Base-by-base conservation (phyloP, 2,888 invertebrate species). In the Andrena hattorfiana region DNA sequence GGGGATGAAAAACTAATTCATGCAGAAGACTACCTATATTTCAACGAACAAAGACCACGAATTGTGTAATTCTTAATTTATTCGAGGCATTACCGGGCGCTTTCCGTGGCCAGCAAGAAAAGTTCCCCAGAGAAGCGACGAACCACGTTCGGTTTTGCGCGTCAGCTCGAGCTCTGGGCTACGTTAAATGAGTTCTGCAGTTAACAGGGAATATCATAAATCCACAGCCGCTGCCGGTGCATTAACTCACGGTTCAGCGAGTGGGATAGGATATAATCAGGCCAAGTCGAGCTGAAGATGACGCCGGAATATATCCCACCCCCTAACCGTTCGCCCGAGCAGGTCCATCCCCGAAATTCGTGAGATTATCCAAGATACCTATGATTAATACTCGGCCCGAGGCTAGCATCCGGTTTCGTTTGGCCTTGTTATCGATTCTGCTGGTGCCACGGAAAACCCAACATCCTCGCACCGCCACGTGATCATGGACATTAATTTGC, bases 351-450 rank as follows among this genome's bases (percentile, higher is more conserved):
- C 72, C 70, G 78, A 87, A 87, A 85, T 85, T 87, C 77, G 78
- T 69, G 84, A 82, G 84, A 88, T 88, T 85, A 86, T 84, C 80
- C 87, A 79, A 81, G 84, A 87, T 83, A 89, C 77, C 82, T 59
- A 76, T 87, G 88, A 89, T 89, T 89, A 89, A 89, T 86, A 87
- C 78, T 63, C 60, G 67, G 72, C 79, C 63, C 72, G 75, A 42
- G 81, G 75, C 75, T 76, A 59, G 73, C 81, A 74, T 85, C 88
- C 81, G 79, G 74, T 86, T 81, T 86, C 86, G 77, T 87, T 85
- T 75, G 80, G 77, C 77, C 80, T 72, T 66, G 81, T 82, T 86
- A 88, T 88, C 88, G 88, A 86, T 86, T 84, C 74, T 69, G 20
- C 42, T 5, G 66, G 13, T 56, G 5, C 62, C 68, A 30, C 26